Conservation (phyloP, 2,888 invertebrate species). For the Sisyra nigra region DNA sequence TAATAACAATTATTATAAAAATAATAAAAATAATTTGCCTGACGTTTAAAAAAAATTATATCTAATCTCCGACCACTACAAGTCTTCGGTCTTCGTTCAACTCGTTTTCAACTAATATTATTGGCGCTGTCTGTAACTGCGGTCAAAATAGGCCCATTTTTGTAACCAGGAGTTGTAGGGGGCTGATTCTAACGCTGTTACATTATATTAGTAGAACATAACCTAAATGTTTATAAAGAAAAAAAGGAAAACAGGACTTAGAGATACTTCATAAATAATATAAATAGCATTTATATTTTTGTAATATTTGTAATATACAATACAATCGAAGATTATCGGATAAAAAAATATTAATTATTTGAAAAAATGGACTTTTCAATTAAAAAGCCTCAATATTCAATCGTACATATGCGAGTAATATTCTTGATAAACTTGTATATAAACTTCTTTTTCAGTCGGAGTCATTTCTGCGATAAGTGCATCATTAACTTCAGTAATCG, state of each 20-base stretch:
- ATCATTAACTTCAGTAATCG: constrained; percentile 74
- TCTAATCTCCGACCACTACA: too few relatives aligned
- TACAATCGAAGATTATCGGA: neutral
- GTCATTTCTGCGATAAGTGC: constrained; percentile 81
- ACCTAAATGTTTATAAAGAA: neutral
- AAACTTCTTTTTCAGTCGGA: constrained; percentile 80
- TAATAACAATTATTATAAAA: too few relatives aligned
- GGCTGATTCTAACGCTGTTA: too few relatives aligned
- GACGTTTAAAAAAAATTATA: too few relatives aligned
- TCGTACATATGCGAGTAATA: constrained; percentile 82
- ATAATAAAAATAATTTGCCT: too few relatives aligned
- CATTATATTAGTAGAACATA: too few relatives aligned
- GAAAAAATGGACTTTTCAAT: neutral
- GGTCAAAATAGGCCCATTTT: too few relatives aligned
- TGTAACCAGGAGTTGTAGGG: too few relatives aligned
- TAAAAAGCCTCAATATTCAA: constrained; percentile 32
- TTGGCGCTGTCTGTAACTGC: too few relatives aligned
- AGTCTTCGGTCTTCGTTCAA: too few relatives aligned
- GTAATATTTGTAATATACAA: neutral
- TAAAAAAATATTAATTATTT: neutral
- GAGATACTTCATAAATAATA: neutral
- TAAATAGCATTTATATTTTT: neutral
- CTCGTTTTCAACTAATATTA: too few relatives aligned
- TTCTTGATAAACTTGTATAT: constrained; percentile 87
- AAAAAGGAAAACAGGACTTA: neutral